phyloP scores from a whole-genome alignment of 2,888 invertebrate genomes.

The Rhamnusium bicolor region DNA sequence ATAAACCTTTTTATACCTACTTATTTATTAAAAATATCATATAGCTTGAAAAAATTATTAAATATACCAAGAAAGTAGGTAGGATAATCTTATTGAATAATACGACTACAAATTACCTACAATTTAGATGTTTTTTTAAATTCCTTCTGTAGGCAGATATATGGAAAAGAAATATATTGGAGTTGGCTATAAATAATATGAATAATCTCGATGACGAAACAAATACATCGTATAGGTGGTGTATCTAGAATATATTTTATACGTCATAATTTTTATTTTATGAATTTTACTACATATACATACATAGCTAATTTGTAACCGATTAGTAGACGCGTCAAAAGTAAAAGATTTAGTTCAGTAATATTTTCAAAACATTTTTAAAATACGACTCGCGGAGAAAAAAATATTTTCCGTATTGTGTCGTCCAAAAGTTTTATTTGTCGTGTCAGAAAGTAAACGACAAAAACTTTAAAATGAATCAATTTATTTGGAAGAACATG shows the following conservation, averaged over 20 bases:
- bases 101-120: too few relatives aligned
- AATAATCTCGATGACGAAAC: background rate
- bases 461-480: slow-evolving; percentile 32
- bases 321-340: background rate
- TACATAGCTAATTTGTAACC: background rate
- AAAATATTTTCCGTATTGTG: background rate
- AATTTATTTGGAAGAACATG: slow-evolving; percentile 21
- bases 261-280: too few relatives aligned
- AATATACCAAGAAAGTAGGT: background rate
- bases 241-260: too few relatives aligned
- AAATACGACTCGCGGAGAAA: too few relatives aligned
- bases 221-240: background rate
- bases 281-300: background rate
- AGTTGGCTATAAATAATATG: background rate
- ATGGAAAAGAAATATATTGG: background rate
- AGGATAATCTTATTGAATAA: too few relatives aligned
- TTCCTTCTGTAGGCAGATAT: too few relatives aligned
- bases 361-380: too few relatives aligned
- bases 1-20: slow-evolving; percentile 21
- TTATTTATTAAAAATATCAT: slow-evolving; percentile 3
- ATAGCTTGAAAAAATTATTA: background rate
- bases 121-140: too few relatives aligned
- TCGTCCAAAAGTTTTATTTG: background rate
- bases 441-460: slow-evolving; percentile 1
- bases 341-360: background rate